Conservation (phyloP, 2,888 invertebrate species). For the Metopia argyrocephala region DNA sequence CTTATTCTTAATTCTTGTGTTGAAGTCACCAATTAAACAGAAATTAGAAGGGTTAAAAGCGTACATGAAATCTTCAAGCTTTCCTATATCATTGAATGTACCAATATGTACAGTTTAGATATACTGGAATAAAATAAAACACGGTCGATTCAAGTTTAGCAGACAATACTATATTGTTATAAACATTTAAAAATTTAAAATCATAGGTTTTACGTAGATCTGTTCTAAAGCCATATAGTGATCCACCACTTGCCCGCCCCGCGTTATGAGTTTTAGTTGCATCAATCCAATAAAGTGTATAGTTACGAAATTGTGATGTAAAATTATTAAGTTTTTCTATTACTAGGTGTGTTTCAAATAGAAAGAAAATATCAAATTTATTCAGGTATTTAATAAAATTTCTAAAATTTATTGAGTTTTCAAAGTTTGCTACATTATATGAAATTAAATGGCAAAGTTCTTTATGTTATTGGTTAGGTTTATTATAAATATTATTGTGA, state of each 20-base stretch:
- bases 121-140: slow-evolving; percentile 11
- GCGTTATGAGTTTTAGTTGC: background rate
- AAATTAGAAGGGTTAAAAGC: background rate
- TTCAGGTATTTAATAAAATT: background rate
- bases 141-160: no score
- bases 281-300: background rate
- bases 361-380: slow-evolving; percentile 1
- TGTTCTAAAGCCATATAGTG: slow-evolving; percentile 20
- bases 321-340: background rate
- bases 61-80: slow-evolving; percentile 14
- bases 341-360: background rate
- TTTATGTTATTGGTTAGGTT: background rate
- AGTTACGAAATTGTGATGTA: background rate
- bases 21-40: slow-evolving; percentile 15
- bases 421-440: background rate
- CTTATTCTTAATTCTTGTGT: background rate
- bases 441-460: background rate
- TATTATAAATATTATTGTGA: no score
- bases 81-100: background rate
- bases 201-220: background rate
- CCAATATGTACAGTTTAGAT: slow-evolving; percentile 22
- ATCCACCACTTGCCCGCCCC: slow-evolving; percentile 25
- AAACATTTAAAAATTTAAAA: slow-evolving; percentile 1
- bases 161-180: background rate
- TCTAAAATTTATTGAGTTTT: background rate